Evolutionary conservation across 2,888 invertebrate genomes (phyloP), one percentile per base, ranked within the genome.

Genomic region (Quadroppia sp.): DNA sequence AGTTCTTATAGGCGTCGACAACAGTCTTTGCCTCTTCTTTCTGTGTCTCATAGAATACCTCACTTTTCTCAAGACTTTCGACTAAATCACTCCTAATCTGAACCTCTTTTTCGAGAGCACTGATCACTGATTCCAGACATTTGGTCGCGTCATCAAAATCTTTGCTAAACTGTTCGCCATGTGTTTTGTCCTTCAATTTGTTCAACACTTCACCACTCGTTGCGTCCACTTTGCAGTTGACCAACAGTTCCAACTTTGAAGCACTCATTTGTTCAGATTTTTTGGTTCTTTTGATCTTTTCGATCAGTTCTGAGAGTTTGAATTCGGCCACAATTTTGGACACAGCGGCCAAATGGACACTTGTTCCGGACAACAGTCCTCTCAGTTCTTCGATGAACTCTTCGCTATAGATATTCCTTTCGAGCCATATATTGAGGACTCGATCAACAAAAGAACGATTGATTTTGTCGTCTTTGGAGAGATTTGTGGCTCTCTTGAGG

Each of bases 371-470:
- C 42, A 96, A 86, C 73, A 94, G 84, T 4, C 91, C 92, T 56
- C 89, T 89, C 32, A 96, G 84, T 83, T 95, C 94, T 17, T 90
- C 87, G 32, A 96, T 86, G 81, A 93, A 95, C 80, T 92, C 91
- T 80, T 91, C 90, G 82, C 90, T 91, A 82, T 94, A 97, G 23
- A 96, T 90, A 64, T 88, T 89, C 78, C 96, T 86, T 81, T 97
- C 93, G 82, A 92, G 92, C 97, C 97, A 97, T 78, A 97, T 96
- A 82, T 91, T 92, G 81, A 97, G 93, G 79, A 97, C 94, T 75
- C 96, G 86, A 72, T 90, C 84, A 72, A 96, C 90, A 81, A 92
- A 90, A 76, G 89, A 87, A 78, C 92, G n/a, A n/a, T n/a, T 89
- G 1, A 96, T 93, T 81, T 90, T 90, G 77, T 92, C 91, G 83